These are phyloP conservation scores for Coelopa pilipes DNA, from an alignment of 2,888 invertebrate species.

Conservation along the genomic window DNA sequence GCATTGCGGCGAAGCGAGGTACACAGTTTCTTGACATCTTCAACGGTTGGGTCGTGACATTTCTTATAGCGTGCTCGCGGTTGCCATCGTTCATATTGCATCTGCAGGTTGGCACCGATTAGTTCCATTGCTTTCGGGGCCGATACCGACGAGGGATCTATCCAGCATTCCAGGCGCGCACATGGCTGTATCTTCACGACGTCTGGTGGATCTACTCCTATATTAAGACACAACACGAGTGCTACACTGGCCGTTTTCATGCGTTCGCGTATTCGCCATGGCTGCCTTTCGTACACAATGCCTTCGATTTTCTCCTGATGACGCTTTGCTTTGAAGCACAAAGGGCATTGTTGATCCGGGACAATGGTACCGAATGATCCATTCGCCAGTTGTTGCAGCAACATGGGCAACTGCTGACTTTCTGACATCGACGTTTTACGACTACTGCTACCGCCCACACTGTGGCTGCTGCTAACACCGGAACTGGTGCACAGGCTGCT, in stretches of 20 bases:
- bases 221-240: conserved; percentile 95
- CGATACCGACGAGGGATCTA: conserved; percentile 89
- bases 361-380: conserved; percentile 44
- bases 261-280: conserved; percentile 95
- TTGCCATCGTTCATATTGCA: conserved; percentile 99
- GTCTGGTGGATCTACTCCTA: conserved; percentile 99
- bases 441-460: conserved; percentile 38
- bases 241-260: conserved; percentile 99
- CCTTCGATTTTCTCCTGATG: conserved; percentile 80
- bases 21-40: conserved; percentile 97
- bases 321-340: conserved; percentile 62
- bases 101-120: conserved; percentile 90
- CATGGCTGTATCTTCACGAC: conserved; percentile 97
- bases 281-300: conserved; percentile 74
- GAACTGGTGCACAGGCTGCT: conserved; percentile 25
- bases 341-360: conserved; percentile 53
- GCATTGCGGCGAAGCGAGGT: conserved; percentile 94
- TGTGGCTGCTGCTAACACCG: conserved; percentile 32
- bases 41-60: conserved; percentile 95
- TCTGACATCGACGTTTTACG: conserved; percentile 53
- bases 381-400: conserved; percentile 47
- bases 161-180: conserved; percentile 96
- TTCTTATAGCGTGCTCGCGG: conserved; percentile 97
- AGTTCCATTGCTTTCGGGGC: conserved; percentile 92
- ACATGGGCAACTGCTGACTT: conserved; percentile 45